Conservation (phyloP, 2,888 invertebrate genomes). For the Baronia brevicornis region DNA sequence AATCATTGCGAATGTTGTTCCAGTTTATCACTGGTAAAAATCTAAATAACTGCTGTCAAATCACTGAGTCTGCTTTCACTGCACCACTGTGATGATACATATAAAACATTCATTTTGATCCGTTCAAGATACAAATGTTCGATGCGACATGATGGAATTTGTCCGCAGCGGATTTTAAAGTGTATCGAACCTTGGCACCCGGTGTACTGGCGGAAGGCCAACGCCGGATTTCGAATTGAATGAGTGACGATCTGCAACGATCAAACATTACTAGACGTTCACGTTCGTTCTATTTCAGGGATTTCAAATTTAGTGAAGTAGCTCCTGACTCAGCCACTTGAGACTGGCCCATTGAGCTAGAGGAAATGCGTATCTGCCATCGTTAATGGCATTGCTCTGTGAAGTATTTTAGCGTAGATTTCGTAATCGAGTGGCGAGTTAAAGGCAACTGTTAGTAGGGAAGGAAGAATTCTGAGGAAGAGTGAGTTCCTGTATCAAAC, state of each 20-base stretch:
- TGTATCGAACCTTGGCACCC: constrained; percentile 49
- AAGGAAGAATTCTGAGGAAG: constrained; percentile 40
- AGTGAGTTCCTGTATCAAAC: constrained; percentile 63
- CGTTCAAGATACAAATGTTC: constrained; percentile 15
- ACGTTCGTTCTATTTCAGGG: constrained; percentile 62
- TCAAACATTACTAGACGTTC: constrained; percentile 59
- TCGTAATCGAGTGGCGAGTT: constrained; percentile 33
- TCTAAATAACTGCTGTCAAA: constrained; percentile 3
- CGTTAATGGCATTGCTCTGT: constrained; percentile 33
- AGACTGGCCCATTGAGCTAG: constrained; percentile 50
- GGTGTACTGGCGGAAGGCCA: constrained; percentile 65
- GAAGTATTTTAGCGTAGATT: constrained; percentile 25
- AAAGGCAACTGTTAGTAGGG: constrained; percentile 31
- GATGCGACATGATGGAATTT: constrained; percentile 35
- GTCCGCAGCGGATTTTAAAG: too few species aligned
- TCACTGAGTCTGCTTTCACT: constrained; percentile 10
- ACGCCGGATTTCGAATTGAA: constrained; percentile 59
- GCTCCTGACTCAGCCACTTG: constrained; percentile 64
- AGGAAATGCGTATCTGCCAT: constrained; percentile 56
- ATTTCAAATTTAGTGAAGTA: constrained; percentile 57
- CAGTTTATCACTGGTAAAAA: constrained; percentile 8
- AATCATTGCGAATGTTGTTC: constrained; percentile 5
- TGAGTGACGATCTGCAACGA: constrained; percentile 64
- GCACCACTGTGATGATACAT: not conserved
- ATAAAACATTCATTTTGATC: too few species aligned